Conservation (phyloP, 1,140 invertebrate genomes). For the Nasonia giraulti region DNA sequence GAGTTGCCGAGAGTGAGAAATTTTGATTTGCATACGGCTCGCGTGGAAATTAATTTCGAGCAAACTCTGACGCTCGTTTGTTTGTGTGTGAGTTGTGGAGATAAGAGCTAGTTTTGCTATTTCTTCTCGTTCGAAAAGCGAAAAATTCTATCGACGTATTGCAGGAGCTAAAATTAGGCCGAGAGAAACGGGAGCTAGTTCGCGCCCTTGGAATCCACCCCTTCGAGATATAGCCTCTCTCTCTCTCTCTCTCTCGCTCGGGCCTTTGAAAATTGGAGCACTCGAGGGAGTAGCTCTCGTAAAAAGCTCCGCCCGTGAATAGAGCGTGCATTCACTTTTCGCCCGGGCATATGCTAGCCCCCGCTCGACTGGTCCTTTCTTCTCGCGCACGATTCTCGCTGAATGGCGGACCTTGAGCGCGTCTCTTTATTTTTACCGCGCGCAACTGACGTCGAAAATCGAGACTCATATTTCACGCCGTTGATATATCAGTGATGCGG, state of each 20-base stretch:
- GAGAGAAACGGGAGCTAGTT: slow-evolving; percentile 33
- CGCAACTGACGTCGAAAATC: background rate
- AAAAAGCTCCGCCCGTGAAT: slow-evolving; percentile 6
- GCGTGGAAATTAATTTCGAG: background rate
- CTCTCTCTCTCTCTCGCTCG: background rate
- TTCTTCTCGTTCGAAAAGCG: background rate
- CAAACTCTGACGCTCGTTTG: background rate
- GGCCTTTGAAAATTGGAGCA: slow-evolving; percentile 28
- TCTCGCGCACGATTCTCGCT: background rate
- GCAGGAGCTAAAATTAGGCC: background rate
- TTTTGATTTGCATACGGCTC: background rate
- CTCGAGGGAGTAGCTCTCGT: background rate
- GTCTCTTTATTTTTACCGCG: background rate
- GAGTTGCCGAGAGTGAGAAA: background rate
- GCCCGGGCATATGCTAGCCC: background rate
- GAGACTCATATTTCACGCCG: too few relatives aligned
- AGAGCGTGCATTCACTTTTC: slow-evolving; percentile 12
- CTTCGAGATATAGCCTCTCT: background rate
- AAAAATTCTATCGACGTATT: background rate
- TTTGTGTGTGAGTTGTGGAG: background rate
- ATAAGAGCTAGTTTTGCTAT: background rate
- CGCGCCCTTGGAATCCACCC: slow-evolving; percentile 10
- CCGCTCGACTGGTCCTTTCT: slow-evolving; percentile 4
- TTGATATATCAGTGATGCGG: too few relatives aligned
- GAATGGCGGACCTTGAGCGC: background rate